Evolutionary conservation across 2,797 vertebrate genomes (phyloP).

Genomic region (Poeciliopsis presidionis): DNA sequence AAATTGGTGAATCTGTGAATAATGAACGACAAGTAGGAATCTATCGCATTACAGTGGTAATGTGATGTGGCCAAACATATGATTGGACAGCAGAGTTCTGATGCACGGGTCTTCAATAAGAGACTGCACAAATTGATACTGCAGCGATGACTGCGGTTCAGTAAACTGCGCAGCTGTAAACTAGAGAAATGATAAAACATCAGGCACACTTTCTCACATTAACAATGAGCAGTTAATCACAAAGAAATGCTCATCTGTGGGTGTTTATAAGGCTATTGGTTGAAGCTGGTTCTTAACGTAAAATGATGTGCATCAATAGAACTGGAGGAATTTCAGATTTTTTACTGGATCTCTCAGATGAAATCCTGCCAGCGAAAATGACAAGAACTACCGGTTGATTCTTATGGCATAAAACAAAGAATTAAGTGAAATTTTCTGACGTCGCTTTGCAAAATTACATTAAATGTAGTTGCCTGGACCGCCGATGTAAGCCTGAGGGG

Average conservation of each 20-base stretch:
- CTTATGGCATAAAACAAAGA: not conserved
- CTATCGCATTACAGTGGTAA: not conserved
- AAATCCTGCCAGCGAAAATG: not conserved
- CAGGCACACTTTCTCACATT: not conserved
- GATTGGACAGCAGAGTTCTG: not conserved
- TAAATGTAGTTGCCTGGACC: not conserved
- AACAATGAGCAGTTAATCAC: not conserved
- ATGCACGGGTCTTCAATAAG: not conserved
- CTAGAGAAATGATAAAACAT: not conserved
- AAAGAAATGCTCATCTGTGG: not conserved
- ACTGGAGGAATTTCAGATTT: not conserved
- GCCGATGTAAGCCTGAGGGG: not conserved
- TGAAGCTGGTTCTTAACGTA: not conserved
- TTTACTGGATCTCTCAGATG: not conserved
- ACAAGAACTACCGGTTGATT: not conserved
- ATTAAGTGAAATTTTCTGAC: not conserved
- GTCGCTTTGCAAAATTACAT: not conserved
- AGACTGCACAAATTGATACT: not conserved
- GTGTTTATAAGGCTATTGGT: not conserved
- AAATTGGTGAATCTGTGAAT: not conserved
- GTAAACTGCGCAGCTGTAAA: not conserved
- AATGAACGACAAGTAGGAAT: not conserved
- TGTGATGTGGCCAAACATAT: not conserved
- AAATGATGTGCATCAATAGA: not conserved
- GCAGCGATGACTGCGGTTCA: not conserved